Percentiles rank a stretch among this genome's conserved stretches.
Conservation (phyloP, 2,113 vertebrate genomes). For the Oryzias curvinotus region DNA sequence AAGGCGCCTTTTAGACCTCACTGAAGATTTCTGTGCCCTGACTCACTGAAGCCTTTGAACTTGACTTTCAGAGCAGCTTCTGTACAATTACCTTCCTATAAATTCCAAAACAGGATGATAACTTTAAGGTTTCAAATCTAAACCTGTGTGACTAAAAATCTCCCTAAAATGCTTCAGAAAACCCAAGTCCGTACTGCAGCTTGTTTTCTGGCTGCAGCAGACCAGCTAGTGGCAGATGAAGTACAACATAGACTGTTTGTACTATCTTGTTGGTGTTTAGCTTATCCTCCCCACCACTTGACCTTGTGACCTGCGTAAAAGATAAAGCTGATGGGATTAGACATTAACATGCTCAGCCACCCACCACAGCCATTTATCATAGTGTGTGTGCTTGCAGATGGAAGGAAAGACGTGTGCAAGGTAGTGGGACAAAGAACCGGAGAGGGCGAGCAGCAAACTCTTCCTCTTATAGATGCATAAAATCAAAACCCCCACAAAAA, state of each 20-base stretch:
- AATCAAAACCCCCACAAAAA: slow-evolving; percentile 16
- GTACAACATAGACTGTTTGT: slow-evolving; percentile 12
- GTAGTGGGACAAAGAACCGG: slow-evolving; percentile 11
- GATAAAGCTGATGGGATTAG: slow-evolving; percentile 80
- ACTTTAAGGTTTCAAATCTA: slow-evolving; percentile 40
- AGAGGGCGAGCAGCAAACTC: slow-evolving; percentile 8
- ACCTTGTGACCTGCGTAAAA: slow-evolving; percentile 68
- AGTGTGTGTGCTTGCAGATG: slow-evolving; percentile 35
- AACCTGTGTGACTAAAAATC: slow-evolving; percentile 22
- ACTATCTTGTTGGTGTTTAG: slow-evolving; percentile 72
- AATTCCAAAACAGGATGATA: slow-evolving; percentile 19
- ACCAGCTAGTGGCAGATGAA: slow-evolving; percentile 24
- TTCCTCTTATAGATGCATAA: slow-evolving; percentile 13
- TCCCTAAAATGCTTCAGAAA: slow-evolving; percentile 9
- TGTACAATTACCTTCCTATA: slow-evolving; percentile 32
- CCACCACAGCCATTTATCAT: slow-evolving; percentile 74
- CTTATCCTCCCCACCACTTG: slow-evolving; percentile 71
- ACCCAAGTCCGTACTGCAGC: neutral
- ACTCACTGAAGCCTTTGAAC: slow-evolving; percentile 54
- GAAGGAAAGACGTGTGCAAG: slow-evolving; percentile 10
- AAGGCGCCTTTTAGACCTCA: slow-evolving; percentile 59
- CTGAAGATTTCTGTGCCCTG: slow-evolving; percentile 50
- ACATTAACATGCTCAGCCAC: slow-evolving; percentile 78
- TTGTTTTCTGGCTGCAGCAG: slow-evolving; percentile 7
- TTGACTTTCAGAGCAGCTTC: slow-evolving; percentile 59